Base-by-base conservation (phyloP, 2,888 invertebrate species). In the Agapetus fuscipes region DNA sequence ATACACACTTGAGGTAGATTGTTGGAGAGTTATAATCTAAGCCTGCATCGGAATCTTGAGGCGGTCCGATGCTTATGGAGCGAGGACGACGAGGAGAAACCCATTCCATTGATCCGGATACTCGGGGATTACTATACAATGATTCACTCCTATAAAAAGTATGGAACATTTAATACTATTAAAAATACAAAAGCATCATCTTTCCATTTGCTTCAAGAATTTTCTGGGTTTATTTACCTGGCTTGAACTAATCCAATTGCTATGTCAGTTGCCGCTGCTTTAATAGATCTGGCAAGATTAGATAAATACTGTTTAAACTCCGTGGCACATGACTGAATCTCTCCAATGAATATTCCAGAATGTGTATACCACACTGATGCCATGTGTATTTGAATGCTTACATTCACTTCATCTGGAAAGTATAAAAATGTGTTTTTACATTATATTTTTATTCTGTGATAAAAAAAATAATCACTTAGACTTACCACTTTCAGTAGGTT, bases 311-410 rank as follows among this genome's bases (percentile, higher is more conserved):
- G 86, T 57, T 87, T 85, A 62, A 94, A 93, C 64, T 91, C 88
- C 10, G 84, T 81, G 9, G 88, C 84, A 60, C 94, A 95, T 26
- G 85, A 84, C 52, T 84, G 81, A 43, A 95, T 66, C 60, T 94
- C 94, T 20, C 78, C 74, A 37, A 95, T 71, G 55, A 95, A 79
- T 49, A 81, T 77, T 1, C 90, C 86, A 35, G 89, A 90, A 64
- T 96, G 95, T 3, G 88, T 88, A 66, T 94, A 95, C 76, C 89
- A 89, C 40, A 95, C 83, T 25, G 90, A 87, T 2, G 90, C 91
- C 78, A 93, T 85, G 54, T 80, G 71, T 49, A 82, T 55, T 25
- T 48, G 38, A 50, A 64, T 61, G 1, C 33, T 9, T 39, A 57
- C 61, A 37, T 54, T 55, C 51, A 65, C 62, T 50, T 56, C 59